phyloP scores from a whole-genome alignment of 2,888 invertebrate genomes.

The Hypercompe scribonia region DNA sequence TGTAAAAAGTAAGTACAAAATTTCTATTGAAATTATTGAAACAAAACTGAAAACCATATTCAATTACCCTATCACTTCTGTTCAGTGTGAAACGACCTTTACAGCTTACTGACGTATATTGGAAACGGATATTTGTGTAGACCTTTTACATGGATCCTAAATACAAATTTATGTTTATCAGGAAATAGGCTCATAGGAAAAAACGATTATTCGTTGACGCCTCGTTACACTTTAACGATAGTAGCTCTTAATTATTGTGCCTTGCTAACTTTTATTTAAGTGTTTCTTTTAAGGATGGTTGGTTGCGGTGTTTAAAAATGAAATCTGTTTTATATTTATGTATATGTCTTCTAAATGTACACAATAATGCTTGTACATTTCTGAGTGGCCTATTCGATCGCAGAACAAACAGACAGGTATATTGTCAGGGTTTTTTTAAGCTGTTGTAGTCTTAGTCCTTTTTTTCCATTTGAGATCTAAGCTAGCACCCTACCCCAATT shows the following conservation, averaged over 20 bases:
- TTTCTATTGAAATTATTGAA: neutral
- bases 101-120: conserved; percentile 34
- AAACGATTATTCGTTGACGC: conserved; percentile 33
- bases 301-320: neutral
- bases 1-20: neutral
- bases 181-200: conserved; percentile 38
- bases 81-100: conserved; percentile 12
- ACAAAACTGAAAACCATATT: neutral
- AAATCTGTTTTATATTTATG: neutral
- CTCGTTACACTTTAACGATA: conserved; percentile 33
- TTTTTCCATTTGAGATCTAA: no score
- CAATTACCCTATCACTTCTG: neutral
- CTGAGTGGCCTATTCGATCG: neutral
- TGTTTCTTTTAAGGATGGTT: neutral
- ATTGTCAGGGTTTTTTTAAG: no score
- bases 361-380: neutral
- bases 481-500: neutral
- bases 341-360: neutral
- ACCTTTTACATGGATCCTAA: conserved; percentile 41
- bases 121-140: conserved; percentile 35
- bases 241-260: conserved; percentile 27
- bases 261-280: conserved; percentile 17
- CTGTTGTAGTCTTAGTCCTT: no score
- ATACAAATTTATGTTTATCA: conserved; percentile 45
- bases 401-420: neutral